These are phyloP conservation scores for Pollimyrus isidori DNA, from an alignment of 2,113 vertebrate species.

Conservation along the genomic window DNA sequence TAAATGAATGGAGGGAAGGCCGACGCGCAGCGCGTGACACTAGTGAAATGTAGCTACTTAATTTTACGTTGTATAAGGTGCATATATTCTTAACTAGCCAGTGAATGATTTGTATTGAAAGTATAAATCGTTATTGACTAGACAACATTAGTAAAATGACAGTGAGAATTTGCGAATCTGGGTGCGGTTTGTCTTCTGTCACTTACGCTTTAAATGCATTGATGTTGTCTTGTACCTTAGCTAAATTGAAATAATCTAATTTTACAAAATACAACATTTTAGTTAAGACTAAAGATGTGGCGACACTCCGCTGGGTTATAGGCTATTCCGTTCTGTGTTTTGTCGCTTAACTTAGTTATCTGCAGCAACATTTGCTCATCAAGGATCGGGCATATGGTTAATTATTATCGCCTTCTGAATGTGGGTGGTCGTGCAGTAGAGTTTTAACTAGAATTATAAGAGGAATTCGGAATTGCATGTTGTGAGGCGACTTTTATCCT, in stretches of 20 bases:
- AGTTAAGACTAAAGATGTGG: neutral
- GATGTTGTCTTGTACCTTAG: neutral
- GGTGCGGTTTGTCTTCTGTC: slow-evolving; percentile 3
- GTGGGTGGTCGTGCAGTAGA: neutral
- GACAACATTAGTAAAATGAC: neutral
- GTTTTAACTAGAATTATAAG: neutral
- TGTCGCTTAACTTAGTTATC: neutral
- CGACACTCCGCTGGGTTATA: neutral
- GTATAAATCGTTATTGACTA: neutral
- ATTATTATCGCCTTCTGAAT: neutral
- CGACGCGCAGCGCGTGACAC: neutral
- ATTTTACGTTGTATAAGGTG: neutral
- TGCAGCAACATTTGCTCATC: neutral
- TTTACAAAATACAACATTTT: neutral
- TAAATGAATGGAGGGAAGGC: slow-evolving; percentile 15
- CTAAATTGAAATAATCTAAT: neutral
- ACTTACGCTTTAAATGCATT: neutral
- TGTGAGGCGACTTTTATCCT: neutral
- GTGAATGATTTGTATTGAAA: neutral
- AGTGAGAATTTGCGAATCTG: neutral
- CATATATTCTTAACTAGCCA: neutral
- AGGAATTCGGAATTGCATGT: neutral
- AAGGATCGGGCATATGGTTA: neutral
- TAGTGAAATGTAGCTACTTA: neutral
- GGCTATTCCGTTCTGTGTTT: neutral